Conservation (phyloP, 2,113 vertebrate species). For the Strix aluco region DNA sequence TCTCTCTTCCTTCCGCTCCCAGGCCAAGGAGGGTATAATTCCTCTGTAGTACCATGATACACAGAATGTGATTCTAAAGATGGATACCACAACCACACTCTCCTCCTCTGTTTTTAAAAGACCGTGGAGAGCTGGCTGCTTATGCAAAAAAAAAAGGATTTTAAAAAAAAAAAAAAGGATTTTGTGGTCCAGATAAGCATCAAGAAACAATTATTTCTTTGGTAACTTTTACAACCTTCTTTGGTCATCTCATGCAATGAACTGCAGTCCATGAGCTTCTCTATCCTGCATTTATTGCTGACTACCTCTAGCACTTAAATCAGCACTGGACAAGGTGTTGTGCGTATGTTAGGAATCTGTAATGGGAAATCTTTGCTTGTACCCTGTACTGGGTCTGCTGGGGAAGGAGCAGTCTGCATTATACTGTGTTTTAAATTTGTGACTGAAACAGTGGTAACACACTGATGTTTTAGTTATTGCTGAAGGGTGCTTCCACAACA, state of each 20-base stretch:
- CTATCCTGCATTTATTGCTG: not conserved
- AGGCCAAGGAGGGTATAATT: not conserved
- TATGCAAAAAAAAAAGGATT: not conserved
- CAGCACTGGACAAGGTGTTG: not conserved
- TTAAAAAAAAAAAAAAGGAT: not conserved
- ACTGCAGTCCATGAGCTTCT: not conserved
- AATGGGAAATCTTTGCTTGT: not conserved
- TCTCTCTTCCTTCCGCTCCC: not conserved
- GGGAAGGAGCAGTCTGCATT: not conserved
- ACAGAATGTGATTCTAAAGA: not conserved
- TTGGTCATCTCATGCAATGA: not conserved
- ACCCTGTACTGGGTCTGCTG: not conserved
- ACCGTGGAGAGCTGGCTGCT: not conserved
- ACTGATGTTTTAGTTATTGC: not conserved
- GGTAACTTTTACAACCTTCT: not conserved
- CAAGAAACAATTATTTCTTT: not conserved
- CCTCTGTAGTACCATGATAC: not conserved
- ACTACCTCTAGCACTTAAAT: not conserved
- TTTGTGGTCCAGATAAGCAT: not conserved
- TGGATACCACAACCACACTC: not conserved
- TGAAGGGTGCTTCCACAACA: not conserved
- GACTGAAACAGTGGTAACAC: not conserved
- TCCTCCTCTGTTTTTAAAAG: not conserved
- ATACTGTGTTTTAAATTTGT: not conserved
- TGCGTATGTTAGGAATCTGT: not conserved